Conservation (phyloP, 2,797 vertebrate genomes). For the Valencia hispanica region DNA sequence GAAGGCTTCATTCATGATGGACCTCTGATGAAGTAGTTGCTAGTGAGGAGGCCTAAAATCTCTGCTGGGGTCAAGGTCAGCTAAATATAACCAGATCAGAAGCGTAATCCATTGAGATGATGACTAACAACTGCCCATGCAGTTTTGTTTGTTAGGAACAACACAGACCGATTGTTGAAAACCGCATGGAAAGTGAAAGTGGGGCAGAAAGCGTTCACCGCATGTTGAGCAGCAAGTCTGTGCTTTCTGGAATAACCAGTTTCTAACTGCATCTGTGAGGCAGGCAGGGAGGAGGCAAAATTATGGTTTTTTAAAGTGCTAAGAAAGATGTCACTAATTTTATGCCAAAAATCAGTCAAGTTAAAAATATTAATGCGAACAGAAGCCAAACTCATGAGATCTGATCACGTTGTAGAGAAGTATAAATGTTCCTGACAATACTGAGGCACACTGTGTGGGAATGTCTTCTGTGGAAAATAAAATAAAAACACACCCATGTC, state of each 20-base stretch:
- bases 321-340: neutral
- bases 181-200: conserved; percentile 13
- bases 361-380: neutral
- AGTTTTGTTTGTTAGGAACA: conserved; percentile 6
- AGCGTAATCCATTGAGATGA: conserved; percentile 54
- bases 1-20: conserved; percentile 46
- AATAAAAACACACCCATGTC: conserved; percentile 25
- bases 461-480: conserved; percentile 13
- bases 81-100: conserved; percentile 65
- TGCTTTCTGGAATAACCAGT: conserved; percentile 27
- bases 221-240: conserved; percentile 15
- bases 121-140: conserved; percentile 26
- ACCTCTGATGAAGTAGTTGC: conserved; percentile 38
- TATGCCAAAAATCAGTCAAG: neutral
- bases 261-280: conserved; percentile 16
- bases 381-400: neutral
- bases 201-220: conserved; percentile 4
- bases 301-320: neutral
- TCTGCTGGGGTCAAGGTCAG: conserved; percentile 52
- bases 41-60: conserved; percentile 19
- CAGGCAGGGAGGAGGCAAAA: neutral
- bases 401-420: neutral
- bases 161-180: conserved; percentile 24
- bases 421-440: conserved; percentile 8
- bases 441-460: conserved; percentile 4